These are phyloP conservation scores for Machimus atricapillus DNA, from an alignment of 2,888 invertebrate genomes.

Conservation along the genomic window DNA sequence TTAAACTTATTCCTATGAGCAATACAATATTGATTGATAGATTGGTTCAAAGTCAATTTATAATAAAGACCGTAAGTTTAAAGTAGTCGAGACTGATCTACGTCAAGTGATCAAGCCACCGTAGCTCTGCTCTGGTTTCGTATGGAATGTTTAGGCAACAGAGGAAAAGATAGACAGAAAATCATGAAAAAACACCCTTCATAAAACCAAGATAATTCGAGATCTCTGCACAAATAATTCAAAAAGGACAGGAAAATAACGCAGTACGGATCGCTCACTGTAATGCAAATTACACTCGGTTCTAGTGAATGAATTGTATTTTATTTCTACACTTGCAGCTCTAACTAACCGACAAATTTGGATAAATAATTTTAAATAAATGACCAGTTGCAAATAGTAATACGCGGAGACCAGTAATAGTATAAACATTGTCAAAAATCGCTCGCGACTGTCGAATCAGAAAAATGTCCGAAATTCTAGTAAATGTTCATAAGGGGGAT, in stretches of 20 bases:
- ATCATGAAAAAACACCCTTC: no score
- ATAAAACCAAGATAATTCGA: not conserved
- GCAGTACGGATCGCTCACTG: not conserved
- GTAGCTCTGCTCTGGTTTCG: not conserved
- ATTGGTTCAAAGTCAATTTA: not conserved
- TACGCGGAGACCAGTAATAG: not conserved
- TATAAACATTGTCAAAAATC: not conserved
- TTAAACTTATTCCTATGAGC: slow-evolving; percentile 9
- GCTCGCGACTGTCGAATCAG: not conserved
- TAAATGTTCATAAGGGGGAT: not conserved
- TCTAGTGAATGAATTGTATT: not conserved
- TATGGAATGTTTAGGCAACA: not conserved
- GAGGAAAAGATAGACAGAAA: not conserved
- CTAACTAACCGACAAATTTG: not conserved
- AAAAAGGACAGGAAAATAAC: not conserved
- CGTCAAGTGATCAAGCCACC: not conserved
- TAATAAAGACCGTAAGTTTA: not conserved
- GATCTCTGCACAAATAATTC: not conserved
- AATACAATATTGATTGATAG: not conserved
- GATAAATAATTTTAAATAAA: not conserved
- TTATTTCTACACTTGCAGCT: not conserved
- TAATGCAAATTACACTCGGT: not conserved
- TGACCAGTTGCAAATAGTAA: not conserved
- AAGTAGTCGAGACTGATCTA: not conserved
- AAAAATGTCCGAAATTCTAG: not conserved